Evolutionary conservation across 2,113 vertebrate genomes (phyloP).

Genomic region (Alethe castanea): DNA sequence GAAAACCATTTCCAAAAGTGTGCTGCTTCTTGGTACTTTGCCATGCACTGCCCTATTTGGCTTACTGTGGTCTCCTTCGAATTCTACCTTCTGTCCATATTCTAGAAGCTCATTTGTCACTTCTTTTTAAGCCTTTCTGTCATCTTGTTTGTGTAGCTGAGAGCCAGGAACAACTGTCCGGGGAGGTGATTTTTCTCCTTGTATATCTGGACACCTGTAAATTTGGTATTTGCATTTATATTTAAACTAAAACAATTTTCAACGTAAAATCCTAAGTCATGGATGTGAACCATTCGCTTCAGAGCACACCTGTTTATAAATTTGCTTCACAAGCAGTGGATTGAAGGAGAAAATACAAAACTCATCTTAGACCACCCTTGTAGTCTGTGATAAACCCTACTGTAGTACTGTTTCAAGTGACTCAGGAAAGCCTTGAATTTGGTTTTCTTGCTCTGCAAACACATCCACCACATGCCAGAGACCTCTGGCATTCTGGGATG

Average conservation of each 20-base stretch:
- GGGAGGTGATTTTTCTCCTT: background rate
- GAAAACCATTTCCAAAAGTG: background rate
- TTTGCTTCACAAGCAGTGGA: background rate
- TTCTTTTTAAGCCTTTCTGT: background rate
- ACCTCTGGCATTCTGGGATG: background rate
- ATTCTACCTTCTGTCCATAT: background rate
- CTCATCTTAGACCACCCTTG: background rate
- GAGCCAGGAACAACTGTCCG: background rate
- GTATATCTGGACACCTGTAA: background rate
- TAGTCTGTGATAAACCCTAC: background rate
- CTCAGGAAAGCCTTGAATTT: background rate
- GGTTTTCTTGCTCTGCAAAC: background rate
- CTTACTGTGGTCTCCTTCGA: background rate
- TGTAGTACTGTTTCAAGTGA: background rate
- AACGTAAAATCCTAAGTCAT: background rate
- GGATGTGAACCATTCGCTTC: background rate
- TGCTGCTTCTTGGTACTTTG: background rate
- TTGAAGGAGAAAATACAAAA: background rate
- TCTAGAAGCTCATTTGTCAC: background rate
- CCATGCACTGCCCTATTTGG: accelerated
- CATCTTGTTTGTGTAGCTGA: background rate
- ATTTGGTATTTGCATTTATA: background rate
- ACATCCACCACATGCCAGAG: accelerated
- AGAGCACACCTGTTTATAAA: background rate
- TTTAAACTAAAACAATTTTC: background rate